These are phyloP conservation scores for Chroicocephalus ridibundus DNA, from an alignment of 2,113 vertebrate genomes.

Conservation along the genomic window DNA sequence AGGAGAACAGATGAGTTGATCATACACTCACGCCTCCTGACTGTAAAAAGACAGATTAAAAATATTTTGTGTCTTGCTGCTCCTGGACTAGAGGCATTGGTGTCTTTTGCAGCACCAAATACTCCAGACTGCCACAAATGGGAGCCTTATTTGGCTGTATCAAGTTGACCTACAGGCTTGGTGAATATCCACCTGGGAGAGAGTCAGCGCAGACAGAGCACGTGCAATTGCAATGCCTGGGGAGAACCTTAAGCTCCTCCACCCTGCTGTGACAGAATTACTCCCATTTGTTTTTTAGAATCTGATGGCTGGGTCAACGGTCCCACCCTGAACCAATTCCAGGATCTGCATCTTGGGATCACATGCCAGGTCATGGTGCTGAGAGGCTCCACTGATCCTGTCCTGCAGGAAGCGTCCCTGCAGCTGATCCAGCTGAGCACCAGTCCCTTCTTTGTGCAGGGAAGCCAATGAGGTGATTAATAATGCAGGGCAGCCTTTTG, in stretches of 20 bases:
- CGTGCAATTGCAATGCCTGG: not conserved
- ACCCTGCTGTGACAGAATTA: not conserved
- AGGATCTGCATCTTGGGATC: not conserved
- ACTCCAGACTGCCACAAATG: not conserved
- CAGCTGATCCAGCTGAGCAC: not conserved
- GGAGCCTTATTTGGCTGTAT: not conserved
- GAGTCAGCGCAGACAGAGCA: not conserved
- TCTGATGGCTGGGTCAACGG: not conserved
- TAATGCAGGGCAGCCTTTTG: conserved; percentile 62
- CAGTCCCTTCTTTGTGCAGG: not conserved
- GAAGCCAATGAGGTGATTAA: not conserved
- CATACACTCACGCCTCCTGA: not conserved
- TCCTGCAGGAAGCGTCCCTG: not conserved
- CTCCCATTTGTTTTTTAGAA: not conserved
- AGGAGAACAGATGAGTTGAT: not conserved
- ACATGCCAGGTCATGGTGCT: not conserved
- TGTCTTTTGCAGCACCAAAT: not conserved
- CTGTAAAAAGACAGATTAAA: not conserved
- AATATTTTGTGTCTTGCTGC: not conserved
- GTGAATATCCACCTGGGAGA: not conserved
- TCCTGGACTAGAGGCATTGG: not conserved
- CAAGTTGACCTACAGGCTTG: not conserved
- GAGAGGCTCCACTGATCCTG: not conserved
- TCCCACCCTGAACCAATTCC: not conserved
- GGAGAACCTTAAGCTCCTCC: not conserved